Conservation (phyloP, 1,140 invertebrate species). For the Cryptotermes secundus region DNA sequence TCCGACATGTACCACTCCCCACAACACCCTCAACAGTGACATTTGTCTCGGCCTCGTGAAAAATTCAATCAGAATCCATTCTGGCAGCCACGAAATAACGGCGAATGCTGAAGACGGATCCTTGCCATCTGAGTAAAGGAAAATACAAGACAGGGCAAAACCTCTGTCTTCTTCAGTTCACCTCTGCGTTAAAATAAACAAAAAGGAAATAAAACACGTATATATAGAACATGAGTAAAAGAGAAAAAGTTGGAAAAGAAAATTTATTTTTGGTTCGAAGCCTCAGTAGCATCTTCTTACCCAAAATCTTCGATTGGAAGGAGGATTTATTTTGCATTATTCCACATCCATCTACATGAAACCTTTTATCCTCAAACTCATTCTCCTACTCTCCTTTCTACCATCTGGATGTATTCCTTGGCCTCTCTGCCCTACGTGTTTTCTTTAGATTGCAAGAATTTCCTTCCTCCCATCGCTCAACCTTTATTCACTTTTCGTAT, state of each 20-base stretch:
- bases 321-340: slow-evolving; percentile 16
- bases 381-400: not conserved
- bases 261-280: slow-evolving; percentile 2
- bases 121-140: not conserved
- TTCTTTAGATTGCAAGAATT: slow-evolving; percentile 2
- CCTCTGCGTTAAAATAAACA: not conserved
- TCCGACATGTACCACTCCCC: not conserved
- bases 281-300: not conserved
- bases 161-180: not conserved
- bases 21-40: not conserved
- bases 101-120: not conserved
- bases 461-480: not conserved
- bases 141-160: not conserved
- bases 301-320: slow-evolving; percentile 11
- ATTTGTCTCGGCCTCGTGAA: not conserved
- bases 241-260: not conserved
- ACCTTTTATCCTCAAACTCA: not conserved
- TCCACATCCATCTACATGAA: not conserved
- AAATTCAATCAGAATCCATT: slow-evolving; percentile 8
- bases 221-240: not conserved
- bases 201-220: not conserved
- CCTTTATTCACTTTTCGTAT: slow-evolving; percentile 12
- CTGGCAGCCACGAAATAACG: not conserved
- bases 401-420: not conserved
- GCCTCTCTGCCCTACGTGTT: not conserved